Evolutionary conservation across 2,797 vertebrate species (phyloP), one percentile per base, ranked within the genome.

Genomic region (Miichthys miiuy): DNA sequence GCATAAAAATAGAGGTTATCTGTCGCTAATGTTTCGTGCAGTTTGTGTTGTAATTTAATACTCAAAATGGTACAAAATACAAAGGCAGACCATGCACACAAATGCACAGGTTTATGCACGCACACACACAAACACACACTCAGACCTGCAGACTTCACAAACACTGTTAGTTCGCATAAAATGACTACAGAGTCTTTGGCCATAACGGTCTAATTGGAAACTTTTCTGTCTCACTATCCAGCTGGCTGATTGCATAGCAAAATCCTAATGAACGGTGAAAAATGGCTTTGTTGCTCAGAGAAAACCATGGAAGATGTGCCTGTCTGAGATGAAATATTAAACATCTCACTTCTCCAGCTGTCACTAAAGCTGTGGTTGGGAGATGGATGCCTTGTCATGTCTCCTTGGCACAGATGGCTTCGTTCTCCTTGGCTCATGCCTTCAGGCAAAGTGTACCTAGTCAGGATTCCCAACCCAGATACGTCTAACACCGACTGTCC

Each of bases 241-340:
- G 87, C 87, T 87, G 90, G 81, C 79, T 86, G 83, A 82, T 84
- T 79, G 82, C 84, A 25, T 17, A 48, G 70, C 60, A 42, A 77
- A 85, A 76, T 77, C 72, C 76, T 91, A 91, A 93, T 89, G 88
- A 91, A 89, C 34, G 57, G 78, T 87, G 72, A 92, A 89, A 86
- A 91, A 91, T 79, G 81, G 34, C 80, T 87, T 79, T 66, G 82
- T 87, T 79, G 79, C 79, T 74, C 2, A 30, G 80, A 87, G 73
- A 57, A 79, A 88, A 60, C 50, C 18, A 9, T 4, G 41, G 71
- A 89, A 83, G 85, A 90, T 68, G 74, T 66, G 77, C 57, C 77
- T 85, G 88, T 56, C 88, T 71, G 75, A 84, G 77, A 93, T 93
- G 89, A 93, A 88, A 93, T 90, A 93, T 92, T 87, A 90, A 93